Evolutionary conservation across 2,888 invertebrate species (phyloP).

Genomic region (Drosophila colorata): DNA sequence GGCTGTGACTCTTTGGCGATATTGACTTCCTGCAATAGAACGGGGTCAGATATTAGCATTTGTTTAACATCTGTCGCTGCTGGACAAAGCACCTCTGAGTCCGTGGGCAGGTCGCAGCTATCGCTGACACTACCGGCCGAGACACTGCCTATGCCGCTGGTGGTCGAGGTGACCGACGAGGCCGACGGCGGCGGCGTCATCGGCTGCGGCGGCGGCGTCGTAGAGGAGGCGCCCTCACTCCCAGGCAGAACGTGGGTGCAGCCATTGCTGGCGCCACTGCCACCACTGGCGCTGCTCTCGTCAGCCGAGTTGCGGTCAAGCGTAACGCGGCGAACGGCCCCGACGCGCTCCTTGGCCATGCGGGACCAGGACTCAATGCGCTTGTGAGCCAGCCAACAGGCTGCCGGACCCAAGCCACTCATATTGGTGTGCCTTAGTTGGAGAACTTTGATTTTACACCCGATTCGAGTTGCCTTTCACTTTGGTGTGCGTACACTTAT

Average conservation of each 20-base stretch:
- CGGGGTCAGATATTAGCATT: not conserved
- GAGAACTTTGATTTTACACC: not conserved
- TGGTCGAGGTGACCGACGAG: slow-evolving; percentile 84
- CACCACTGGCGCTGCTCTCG: slow-evolving; percentile 63
- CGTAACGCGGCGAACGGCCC: slow-evolving; percentile 85
- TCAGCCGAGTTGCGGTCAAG: slow-evolving; percentile 83
- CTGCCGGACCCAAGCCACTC: slow-evolving; percentile 90
- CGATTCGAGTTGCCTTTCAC: not conserved
- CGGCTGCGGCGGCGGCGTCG: slow-evolving; percentile 72
- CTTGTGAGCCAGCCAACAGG: slow-evolving; percentile 92
- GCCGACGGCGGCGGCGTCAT: slow-evolving; percentile 85
- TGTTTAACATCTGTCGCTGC: not conserved
- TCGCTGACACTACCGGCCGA: slow-evolving; percentile 83
- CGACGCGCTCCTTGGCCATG: slow-evolving; percentile 89
- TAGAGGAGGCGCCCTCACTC: slow-evolving; percentile 56
- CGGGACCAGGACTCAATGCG: slow-evolving; percentile 91
- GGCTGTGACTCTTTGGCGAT: slow-evolving; percentile 88
- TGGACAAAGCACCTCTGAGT: slow-evolving; percentile 82
- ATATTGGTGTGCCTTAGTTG: slow-evolving; percentile 78
- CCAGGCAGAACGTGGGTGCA: slow-evolving; percentile 49
- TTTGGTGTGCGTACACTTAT: not conserved
- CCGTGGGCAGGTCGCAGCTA: slow-evolving; percentile 84
- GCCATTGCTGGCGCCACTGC: slow-evolving; percentile 55
- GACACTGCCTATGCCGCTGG: slow-evolving; percentile 83
- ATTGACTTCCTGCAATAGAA: slow-evolving; percentile 87